Base-by-base conservation (phyloP, 2,113 vertebrate genomes). In the Cacatua alba region DNA sequence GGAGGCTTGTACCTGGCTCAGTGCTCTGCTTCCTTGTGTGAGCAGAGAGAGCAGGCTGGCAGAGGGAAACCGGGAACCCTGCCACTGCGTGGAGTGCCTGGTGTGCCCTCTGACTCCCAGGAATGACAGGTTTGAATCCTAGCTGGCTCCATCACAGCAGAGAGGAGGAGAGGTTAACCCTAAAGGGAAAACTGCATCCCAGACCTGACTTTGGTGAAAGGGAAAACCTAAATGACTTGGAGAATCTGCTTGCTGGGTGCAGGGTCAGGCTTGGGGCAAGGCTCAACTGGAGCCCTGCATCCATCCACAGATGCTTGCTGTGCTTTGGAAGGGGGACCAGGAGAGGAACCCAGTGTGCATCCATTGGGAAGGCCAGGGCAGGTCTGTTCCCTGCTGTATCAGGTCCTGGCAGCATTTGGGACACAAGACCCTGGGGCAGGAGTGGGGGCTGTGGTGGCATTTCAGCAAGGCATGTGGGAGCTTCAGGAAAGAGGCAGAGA, bases 31-130 rank as follows among this genome's bases (percentile, higher is more conserved):
- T 49, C 39, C 88, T 43, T 2, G 1, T 57, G 52, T 4, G 17
- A 59, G 31, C 3, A 1, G 20, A 26, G 29, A 5, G 29, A 5
- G 9, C 41, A 28, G 52, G 39, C 37, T 46, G 76, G 59, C n/a
- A 44, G 25, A 51, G 72, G 72, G n/a, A 65, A 60, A 17, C 4
- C 8, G 59, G 48, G 48, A 25, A 28, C 29, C 19, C 52, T 24
- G 60, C 4, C 11, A 1, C 44, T 6, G 25, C 0, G 0, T 26
- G 49, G 44, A 37, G 26, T 1, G 1, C 13, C 12, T 12, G 3
- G 6, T 23, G 15, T 35, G 43, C 64, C 63, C 59, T 11, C 41
- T 3, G 6, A 10, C 26, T 69, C 75, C 48, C 52, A n/a, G 28
- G 25, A 46, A 28, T 4, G n/a, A 10, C 12, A 24, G 82, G n/a